A percentile compares a stretch with the other conserved stretches of the same genome.
phyloP scores from a whole-genome alignment of 2,113 vertebrate species.

The Sitta europaea region DNA sequence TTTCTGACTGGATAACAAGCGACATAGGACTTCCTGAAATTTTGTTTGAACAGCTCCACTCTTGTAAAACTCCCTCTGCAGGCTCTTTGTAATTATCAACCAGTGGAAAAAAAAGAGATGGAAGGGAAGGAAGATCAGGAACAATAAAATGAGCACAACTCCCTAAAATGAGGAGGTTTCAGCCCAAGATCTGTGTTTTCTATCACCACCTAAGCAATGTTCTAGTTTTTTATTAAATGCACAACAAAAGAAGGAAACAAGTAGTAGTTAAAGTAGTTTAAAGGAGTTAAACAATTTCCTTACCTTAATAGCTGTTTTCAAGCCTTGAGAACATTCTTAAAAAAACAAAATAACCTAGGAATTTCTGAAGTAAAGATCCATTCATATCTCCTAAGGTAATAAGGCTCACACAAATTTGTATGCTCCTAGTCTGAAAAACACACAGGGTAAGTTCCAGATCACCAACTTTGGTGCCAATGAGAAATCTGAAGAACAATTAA shows the following conservation, averaged over 20 bases:
- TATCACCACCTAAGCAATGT: not conserved
- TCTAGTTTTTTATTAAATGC: not conserved
- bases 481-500: not conserved
- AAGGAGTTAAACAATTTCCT: not conserved
- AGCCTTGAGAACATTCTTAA: not conserved
- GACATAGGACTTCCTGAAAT: not conserved
- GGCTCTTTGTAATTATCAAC: not conserved
- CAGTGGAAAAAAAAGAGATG: not conserved
- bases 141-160: not conserved
- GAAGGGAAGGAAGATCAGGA: not conserved
- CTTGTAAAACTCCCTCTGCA: not conserved
- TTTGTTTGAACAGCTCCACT: not conserved
- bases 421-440: not conserved
- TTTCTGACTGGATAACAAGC: not conserved
- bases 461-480: not conserved
- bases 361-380: not conserved
- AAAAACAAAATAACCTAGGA: not conserved
- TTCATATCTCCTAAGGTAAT: not conserved
- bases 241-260: conserved; percentile 31
- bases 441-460: not conserved
- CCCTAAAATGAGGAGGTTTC: not conserved
- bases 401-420: not conserved
- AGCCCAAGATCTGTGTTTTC: not conserved
- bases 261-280: not conserved
- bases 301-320: not conserved